Evolutionary conservation across 2,113 vertebrate species (phyloP).

Genomic region (Chaenogobius annularis): DNA sequence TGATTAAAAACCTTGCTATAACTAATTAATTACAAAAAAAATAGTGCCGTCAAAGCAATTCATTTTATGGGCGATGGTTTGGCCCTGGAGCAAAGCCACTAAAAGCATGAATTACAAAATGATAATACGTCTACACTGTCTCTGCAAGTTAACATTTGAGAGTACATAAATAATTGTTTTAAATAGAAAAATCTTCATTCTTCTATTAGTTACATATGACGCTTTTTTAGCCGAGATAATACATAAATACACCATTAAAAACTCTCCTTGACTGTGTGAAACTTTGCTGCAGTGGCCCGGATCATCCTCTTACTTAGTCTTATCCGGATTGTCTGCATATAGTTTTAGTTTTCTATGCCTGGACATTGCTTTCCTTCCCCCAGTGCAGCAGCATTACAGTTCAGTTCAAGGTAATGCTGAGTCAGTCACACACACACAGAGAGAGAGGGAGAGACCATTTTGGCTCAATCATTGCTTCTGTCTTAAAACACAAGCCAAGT

Average conservation of each 20-base stretch:
- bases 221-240: no score
- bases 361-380: constrained; percentile 5
- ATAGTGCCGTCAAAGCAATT: no score
- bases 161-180: no score
- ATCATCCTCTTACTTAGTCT: constrained; percentile 51
- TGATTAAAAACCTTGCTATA: no score
- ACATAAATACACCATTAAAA: not conserved
- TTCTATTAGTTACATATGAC: no score
- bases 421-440: constrained; percentile 45
- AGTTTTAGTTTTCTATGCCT: constrained; percentile 11
- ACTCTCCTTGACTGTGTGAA: not conserved
- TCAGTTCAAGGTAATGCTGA: constrained; percentile 54
- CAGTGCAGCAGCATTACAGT: constrained; percentile 21
- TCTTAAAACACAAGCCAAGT: not conserved
- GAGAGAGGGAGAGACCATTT: constrained; percentile 6
- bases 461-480: constrained; percentile 28
- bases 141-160: no score
- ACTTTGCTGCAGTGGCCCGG: constrained; percentile 28
- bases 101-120: no score
- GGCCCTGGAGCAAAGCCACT: no score
- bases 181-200: no score
- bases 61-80: no score
- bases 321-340: constrained; percentile 2
- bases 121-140: no score
- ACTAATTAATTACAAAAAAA: no score